Percentiles rank a stretch among this genome's conserved stretches.
phyloP scores from a whole-genome alignment of 2,113 vertebrate species.

The Corvus hawaiiensis region DNA sequence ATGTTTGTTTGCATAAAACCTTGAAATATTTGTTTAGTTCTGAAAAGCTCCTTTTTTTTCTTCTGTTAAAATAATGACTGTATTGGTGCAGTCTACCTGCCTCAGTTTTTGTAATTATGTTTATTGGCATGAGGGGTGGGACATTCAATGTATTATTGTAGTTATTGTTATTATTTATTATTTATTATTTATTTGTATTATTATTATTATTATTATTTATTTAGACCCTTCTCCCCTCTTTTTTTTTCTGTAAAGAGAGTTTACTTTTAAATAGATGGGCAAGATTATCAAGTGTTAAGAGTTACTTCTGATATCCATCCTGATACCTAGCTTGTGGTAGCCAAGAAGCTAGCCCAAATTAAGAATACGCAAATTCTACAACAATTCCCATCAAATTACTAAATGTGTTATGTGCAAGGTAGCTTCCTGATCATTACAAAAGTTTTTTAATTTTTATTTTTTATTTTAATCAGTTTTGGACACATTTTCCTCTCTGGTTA shows the following conservation, averaged over 20 bases:
- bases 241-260: not conserved
- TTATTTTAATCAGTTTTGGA: constrained; percentile 54
- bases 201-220: not conserved
- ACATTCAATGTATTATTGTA: not conserved
- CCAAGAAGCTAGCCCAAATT: not conserved
- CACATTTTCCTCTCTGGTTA: constrained; percentile 68
- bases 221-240: rapidly evolving
- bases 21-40: not conserved
- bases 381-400: not conserved
- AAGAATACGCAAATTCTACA: not conserved
- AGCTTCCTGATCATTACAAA: not conserved
- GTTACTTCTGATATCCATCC: not conserved
- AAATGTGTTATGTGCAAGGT: not conserved
- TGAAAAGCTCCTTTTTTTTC: not conserved
- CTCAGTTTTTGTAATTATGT: not conserved
- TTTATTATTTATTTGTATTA: not conserved
- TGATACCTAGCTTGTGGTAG: not conserved
- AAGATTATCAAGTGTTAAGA: not conserved
- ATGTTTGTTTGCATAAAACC: not conserved
- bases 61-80: not conserved
- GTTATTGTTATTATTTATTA: too few relatives aligned
- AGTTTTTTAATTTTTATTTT: not conserved
- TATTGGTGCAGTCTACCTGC: not conserved
- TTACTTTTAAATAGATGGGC: not conserved
- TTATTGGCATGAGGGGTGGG: not conserved